Base-by-base conservation (phyloP, 1,140 invertebrate genomes). In the Wiebesia pumilae region DNA sequence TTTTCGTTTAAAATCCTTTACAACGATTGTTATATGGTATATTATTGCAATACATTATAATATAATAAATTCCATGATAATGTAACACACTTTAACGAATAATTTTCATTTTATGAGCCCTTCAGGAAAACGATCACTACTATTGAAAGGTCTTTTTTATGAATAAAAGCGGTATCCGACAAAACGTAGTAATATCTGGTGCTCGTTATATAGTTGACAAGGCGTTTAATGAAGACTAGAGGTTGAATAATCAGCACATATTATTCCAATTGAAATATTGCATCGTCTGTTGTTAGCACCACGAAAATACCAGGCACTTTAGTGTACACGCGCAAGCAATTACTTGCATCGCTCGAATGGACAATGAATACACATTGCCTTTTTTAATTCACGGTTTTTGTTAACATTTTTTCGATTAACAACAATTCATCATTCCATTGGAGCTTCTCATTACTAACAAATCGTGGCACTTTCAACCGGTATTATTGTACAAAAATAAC, bases 241-340 rank as follows among this genome's bases (percentile, higher is more conserved):
- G 51, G 78, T 33, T 43, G 78, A 85, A 81, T 85, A 81, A 85
- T 85, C 78, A 85, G 84, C 78, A 67, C 30, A 47, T 81, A 85
- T 85, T 85, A 81, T 85, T 85, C 67, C 84, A 85, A 85, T 85
- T 85, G 65, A 85, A 85, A 85, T 85, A 85, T 85, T 85, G 81
- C 84, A 85, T 81, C 47, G 84, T 21, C 0, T 35, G 51, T 85
- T 85, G 81, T 85, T 85, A 54, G 84, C 35, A 43, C 62, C 71
- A 12, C 62, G 83, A 77, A 84, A 84, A 69, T 84, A 73, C 78
- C 19, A 67, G 51, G 38, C 33, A 40, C 77, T 69, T 80, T 73
- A 73, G 58, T 58, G 30, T n/a, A 9, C 75, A 16, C 77, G 33
- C 10, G 38, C 24, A 40, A 33, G 43, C 77, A 81, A 81, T 81